Evolutionary conservation across 2,888 invertebrate species (phyloP), one percentile per base, ranked within the genome.

Genomic region (Meandrusa payeni): DNA sequence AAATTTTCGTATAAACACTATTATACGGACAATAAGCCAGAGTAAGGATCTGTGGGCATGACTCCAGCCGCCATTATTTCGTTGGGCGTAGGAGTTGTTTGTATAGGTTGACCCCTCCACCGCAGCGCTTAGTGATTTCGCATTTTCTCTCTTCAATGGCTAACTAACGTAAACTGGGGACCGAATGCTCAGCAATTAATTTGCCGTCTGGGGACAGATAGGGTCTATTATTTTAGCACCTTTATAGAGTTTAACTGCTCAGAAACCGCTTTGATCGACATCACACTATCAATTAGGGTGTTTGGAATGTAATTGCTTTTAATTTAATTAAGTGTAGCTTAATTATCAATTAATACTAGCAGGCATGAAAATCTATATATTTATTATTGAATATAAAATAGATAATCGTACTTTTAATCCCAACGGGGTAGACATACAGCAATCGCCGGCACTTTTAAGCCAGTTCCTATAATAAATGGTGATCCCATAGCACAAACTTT

Each of bases 91-190:
- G 28, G 11, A 39, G 34, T 41, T 45, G 42, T 54, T 51, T 55
- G 50, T 49, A 51, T 40, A 53, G 50, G 41, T 36, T 34, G 42
- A 50, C 49, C 58, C 53, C 54, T 53, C 26, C 32, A 51, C 60
- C 59, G 45, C 60, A 56, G 40, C 47, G 58, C 50, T 61, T 55
- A 57, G 57, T 48, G 53, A 56, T 56, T 57, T 37, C 44, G 52
- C 40, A 40, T 48, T 41, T 53, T 48, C 51, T 43, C 38, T 48
- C 46, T 39, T 42, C 38, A 43, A 46, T 50, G 47, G 40, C 50
- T 39, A 42, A 44, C 44, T 42, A 41, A 40, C 46, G 43, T 46
- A 41, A 41, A 47, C 46, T 38, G n/a, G 27, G 37, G 9, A 12
- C 37, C 22, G 41, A 43, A 48, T 46, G 46, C 48, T 34, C 39